These are phyloP conservation scores for Gobiocypris rarus DNA, from an alignment of 2,113 vertebrate genomes.

Conservation along the genomic window DNA sequence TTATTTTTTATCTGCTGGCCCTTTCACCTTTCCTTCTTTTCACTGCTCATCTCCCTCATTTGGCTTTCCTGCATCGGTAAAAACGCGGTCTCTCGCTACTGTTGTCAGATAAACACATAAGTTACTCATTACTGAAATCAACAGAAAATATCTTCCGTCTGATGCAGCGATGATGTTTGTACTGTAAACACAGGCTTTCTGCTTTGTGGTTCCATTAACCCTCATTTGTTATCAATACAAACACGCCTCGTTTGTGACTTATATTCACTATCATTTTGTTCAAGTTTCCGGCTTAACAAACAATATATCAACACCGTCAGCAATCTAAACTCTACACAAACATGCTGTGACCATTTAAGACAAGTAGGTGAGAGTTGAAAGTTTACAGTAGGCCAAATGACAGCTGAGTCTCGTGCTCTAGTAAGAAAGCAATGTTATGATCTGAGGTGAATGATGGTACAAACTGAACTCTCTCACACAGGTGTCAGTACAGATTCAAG, in stretches of 20 bases:
- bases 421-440: not conserved
- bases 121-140: constrained; percentile 27
- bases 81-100: constrained; percentile 37
- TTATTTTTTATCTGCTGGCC: not conserved
- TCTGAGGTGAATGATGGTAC: not conserved
- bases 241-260: constrained; percentile 8
- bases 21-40: not conserved
- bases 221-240: constrained; percentile 46
- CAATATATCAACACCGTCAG: not conserved
- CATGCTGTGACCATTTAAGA: not conserved
- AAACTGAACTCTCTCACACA: not conserved
- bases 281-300: constrained; percentile 12
- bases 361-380: constrained; percentile 20
- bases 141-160: not conserved
- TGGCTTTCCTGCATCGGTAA: constrained; percentile 33
- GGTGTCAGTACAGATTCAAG: not conserved
- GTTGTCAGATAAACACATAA: constrained; percentile 36
- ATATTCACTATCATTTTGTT: not conserved
- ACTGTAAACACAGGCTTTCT: constrained; percentile 25
- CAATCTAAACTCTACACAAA: not conserved
- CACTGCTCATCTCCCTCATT: not conserved
- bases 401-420: not conserved
- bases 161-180: constrained; percentile 6
- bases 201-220: constrained; percentile 4
- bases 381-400: not conserved